Evolutionary conservation across 2,888 invertebrate genomes (phyloP).

Genomic region (Ochropleura plecta): DNA sequence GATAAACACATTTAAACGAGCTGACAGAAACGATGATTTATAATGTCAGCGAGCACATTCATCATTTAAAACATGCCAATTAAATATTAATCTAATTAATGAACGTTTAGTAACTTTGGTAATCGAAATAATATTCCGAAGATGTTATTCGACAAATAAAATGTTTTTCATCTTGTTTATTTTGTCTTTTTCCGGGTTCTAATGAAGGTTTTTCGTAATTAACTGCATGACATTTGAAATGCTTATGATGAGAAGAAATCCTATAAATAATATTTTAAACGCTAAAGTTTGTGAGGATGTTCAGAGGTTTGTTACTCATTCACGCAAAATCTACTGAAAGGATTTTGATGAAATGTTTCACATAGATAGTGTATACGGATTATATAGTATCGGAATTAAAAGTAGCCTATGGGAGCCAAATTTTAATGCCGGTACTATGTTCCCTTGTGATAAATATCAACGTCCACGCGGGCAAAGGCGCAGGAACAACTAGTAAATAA

Average conservation of each 20-base stretch:
- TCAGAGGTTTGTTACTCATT: too few relatives aligned
- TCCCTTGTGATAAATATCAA: too few relatives aligned
- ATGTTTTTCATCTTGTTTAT: not conserved
- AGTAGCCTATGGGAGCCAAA: too few relatives aligned
- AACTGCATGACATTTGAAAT: not conserved
- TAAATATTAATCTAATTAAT: slow-evolving; percentile 41
- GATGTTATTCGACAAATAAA: not conserved
- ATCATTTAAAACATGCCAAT: slow-evolving; percentile 23
- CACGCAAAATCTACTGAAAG: too few relatives aligned
- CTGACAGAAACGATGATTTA: slow-evolving; percentile 44
- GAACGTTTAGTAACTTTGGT: slow-evolving; percentile 9
- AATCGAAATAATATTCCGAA: slow-evolving; percentile 20
- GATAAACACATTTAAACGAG: slow-evolving; percentile 43
- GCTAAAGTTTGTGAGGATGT: too few relatives aligned
- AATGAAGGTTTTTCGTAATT: slow-evolving; percentile 1
- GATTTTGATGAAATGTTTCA: too few relatives aligned
- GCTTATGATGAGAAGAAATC: not conserved
- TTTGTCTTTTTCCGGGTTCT: slow-evolving; percentile 15
- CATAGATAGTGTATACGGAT: too few relatives aligned
- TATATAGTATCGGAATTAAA: too few relatives aligned
- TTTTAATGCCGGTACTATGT: too few relatives aligned
- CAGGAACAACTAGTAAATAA: not conserved
- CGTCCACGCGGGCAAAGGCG: too few relatives aligned
- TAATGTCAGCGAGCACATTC: slow-evolving; percentile 34
- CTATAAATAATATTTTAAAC: too few relatives aligned